phyloP scores from a whole-genome alignment of 2,113 vertebrate genomes.

The Eublepharis macularius region DNA sequence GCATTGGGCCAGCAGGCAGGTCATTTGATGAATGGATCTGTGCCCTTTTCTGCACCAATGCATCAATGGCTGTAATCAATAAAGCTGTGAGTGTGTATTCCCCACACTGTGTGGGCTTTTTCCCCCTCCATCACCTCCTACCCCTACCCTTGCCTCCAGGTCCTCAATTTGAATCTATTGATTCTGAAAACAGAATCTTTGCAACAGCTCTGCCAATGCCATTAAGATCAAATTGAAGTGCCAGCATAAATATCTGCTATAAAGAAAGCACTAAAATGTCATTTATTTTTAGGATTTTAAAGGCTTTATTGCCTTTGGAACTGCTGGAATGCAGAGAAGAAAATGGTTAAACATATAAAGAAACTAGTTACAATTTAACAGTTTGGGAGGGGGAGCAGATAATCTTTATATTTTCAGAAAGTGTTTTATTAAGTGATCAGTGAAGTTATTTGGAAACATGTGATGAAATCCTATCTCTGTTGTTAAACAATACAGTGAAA shows the following conservation, averaged over 20 bases:
- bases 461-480: conserved; percentile 29
- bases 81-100: too few species aligned
- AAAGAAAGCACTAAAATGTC: background rate
- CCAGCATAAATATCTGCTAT: background rate
- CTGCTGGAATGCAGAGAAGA: conserved; percentile 13
- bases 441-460: conserved; percentile 27
- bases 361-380: conserved; percentile 29
- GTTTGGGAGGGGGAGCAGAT: background rate
- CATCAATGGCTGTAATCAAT: too few species aligned
- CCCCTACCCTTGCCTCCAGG: too few species aligned
- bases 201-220: background rate
- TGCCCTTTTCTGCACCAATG: too few species aligned
- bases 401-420: conserved; percentile 20
- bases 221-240: background rate
- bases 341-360: conserved; percentile 24
- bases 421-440: conserved; percentile 41
- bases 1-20: too few species aligned
- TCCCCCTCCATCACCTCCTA: too few species aligned
- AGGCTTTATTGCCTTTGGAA: background rate
- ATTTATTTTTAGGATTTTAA: conserved; percentile 25
- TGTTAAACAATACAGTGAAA: conserved; percentile 12
- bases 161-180: background rate
- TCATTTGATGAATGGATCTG: too few species aligned
- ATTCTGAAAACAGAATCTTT: background rate
- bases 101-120: too few species aligned